Evolutionary conservation across 2,888 invertebrate species (phyloP).

Genomic region (Gymnoscelis rufifasciata): DNA sequence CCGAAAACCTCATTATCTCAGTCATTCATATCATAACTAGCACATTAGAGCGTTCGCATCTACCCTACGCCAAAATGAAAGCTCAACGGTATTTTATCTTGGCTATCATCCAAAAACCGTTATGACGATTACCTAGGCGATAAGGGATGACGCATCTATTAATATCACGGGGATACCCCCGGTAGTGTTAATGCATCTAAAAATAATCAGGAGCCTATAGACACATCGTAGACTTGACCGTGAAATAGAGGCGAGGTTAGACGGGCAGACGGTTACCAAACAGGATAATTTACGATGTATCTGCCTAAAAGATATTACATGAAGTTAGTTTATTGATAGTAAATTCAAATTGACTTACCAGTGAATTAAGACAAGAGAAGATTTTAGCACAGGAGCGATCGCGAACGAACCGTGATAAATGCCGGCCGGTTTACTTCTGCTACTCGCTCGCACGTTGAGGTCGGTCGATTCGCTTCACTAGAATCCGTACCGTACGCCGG

Average conservation of each 20-base stretch:
- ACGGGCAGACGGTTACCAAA: neutral
- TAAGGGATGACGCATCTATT: slow-evolving; percentile 20
- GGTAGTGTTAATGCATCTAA: slow-evolving; percentile 21
- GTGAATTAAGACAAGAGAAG: slow-evolving; percentile 38
- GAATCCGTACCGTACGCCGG: slow-evolving; percentile 49
- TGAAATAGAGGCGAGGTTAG: slow-evolving; percentile 15
- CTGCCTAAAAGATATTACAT: no score
- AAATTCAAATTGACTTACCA: slow-evolving; percentile 46
- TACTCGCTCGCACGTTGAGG: slow-evolving; percentile 53
- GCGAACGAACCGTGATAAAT: slow-evolving; percentile 66
- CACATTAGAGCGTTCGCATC: neutral
- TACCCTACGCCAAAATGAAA: slow-evolving; percentile 27
- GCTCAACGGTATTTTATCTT: slow-evolving; percentile 37
- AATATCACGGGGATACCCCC: slow-evolving; percentile 11
- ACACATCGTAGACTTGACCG: slow-evolving; percentile 29
- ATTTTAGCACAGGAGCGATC: slow-evolving; percentile 48
- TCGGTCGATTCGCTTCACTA: slow-evolving; percentile 67
- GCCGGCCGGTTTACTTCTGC: slow-evolving; percentile 66
- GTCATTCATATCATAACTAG: neutral
- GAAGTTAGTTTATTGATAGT: neutral
- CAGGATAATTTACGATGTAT: no score
- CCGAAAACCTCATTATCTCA: neutral
- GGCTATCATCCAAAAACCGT: slow-evolving; percentile 33
- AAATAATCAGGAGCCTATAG: slow-evolving; percentile 26
- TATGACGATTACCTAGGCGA: slow-evolving; percentile 12